phyloP scores from a whole-genome alignment of 2,888 invertebrate genomes.

The Cabera pusaria region DNA sequence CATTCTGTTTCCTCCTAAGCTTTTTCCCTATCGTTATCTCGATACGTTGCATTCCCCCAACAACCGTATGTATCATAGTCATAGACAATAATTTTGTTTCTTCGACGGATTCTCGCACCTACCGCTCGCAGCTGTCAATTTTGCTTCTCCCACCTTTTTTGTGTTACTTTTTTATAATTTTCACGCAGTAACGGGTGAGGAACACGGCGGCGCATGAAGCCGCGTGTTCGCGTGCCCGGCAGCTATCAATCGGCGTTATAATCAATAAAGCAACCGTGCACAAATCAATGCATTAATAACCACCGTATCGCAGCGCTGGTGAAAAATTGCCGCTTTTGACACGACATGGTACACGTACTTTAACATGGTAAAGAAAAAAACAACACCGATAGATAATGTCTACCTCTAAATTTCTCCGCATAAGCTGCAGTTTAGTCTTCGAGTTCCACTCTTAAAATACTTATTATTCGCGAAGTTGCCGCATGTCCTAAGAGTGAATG shows the following conservation, averaged over 20 bases:
- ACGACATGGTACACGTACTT: conserved; percentile 29
- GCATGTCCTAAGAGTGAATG: conserved; percentile 28
- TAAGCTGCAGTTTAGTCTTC: conserved; percentile 12
- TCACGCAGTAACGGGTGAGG: conserved; percentile 38
- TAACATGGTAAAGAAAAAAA: conserved; percentile 28
- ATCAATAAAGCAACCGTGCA: conserved; percentile 72
- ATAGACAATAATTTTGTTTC: conserved; percentile 14
- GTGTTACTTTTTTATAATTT: conserved; percentile 40
- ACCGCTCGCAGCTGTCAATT: conserved; percentile 18
- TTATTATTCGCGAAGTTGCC: conserved; percentile 18
- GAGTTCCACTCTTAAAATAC: conserved; percentile 11
- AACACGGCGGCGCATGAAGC: conserved; percentile 38
- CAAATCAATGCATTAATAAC: conserved; percentile 76
- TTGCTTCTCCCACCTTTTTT: conserved; percentile 14
- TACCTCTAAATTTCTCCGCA: conserved; percentile 5
- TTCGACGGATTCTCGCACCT: conserved; percentile 26
- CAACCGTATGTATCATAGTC: conserved; percentile 3
- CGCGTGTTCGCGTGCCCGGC: conserved; percentile 57
- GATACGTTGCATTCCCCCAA: conserved; percentile 6
- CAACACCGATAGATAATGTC: conserved; percentile 11
- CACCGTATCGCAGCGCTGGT: conserved; percentile 42
- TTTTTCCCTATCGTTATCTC: conserved; percentile 8
- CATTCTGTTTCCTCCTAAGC: background rate
- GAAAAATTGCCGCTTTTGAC: conserved; percentile 51
- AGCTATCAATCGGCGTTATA: conserved; percentile 68